Evolutionary conservation across 2,113 vertebrate genomes (phyloP), one percentile per base, ranked within the genome.

Genomic region (Etheostoma spectabile): DNA sequence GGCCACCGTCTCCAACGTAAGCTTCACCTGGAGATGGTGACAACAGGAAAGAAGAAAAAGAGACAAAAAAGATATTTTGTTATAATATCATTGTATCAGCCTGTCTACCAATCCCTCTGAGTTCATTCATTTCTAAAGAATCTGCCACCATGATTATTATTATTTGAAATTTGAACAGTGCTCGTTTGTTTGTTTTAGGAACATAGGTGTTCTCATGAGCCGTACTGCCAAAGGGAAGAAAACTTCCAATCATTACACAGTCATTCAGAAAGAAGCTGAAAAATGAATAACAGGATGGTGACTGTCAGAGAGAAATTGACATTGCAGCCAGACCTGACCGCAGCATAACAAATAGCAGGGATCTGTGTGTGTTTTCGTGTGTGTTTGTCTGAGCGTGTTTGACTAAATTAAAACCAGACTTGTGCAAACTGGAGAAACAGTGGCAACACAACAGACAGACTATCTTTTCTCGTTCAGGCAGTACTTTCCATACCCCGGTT

Each of bases 1-100:
- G 21, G 91, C 53, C 0, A 92, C 90, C 0, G 96, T 97, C 94
- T 99, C 97, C 91, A 99, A 91, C 35, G 97, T 98, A 81, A 99
- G 93, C 92, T 96, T 97, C 86, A 99, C 97, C 98, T 99, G 85
- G 65, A 42, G 8, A 42, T 42, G 38, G 38, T 42, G 38, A 2
- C 2, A n/a, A 22, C 49, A 68, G 27, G 0, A 16, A 8, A 53
- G 21, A 1, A 15, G 19, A 24, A 52, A 57, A 67, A 51, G 38
- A 30, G 22, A 53, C n/a, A 5, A n/a, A 24, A 27, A 35, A 46
- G 14, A 2, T 59, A 15, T 57, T 14, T 15, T 42, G 33, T 19
- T 14, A 74, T 4, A 59, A 65, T 3, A 62, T 38, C 24, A 59
- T 65, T 64, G 72, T 49, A 53, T 73, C 60, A 79, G 67, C 42